phyloP scores from a whole-genome alignment of 2,888 invertebrate genomes.

The Melieria picta region DNA sequence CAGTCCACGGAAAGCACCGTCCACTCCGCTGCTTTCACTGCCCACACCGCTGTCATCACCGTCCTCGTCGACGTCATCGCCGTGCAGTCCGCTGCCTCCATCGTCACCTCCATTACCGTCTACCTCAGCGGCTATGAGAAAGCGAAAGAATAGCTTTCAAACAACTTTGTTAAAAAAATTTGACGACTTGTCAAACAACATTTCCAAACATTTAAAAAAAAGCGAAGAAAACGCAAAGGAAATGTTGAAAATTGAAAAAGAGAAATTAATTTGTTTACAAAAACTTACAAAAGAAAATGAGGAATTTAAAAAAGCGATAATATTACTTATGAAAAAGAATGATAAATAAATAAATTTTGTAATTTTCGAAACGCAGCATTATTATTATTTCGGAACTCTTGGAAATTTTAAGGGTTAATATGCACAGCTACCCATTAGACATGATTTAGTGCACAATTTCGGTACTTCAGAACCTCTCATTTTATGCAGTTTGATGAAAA shows the following conservation, averaged over 20 bases:
- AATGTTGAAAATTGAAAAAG: conserved; percentile 4
- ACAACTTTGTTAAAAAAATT: conserved; percentile 2
- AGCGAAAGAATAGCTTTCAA: conserved; percentile 4
- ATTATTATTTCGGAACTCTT: too few relatives aligned
- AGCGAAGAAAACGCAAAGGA: conserved; percentile 3
- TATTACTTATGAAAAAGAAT: conserved; percentile 3
- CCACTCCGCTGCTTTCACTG: neutral
- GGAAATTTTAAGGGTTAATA: too few relatives aligned
- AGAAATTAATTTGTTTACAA: neutral
- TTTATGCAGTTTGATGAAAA: too few relatives aligned
- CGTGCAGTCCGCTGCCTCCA: neutral
- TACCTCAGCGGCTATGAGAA: neutral
- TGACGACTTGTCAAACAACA: conserved; percentile 9
- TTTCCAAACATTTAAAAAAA: neutral
- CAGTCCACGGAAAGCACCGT: neutral
- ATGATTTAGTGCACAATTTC: too few relatives aligned
- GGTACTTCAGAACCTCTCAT: too few relatives aligned
- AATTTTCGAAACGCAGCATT: too few relatives aligned
- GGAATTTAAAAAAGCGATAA: conserved; percentile 9
- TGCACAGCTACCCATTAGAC: too few relatives aligned
- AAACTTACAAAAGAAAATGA: neutral
- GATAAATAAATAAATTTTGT: too few relatives aligned
- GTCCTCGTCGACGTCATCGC: neutral
- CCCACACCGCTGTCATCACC: neutral
- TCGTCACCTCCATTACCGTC: neutral